Evolutionary conservation across 2,113 vertebrate species (phyloP), one percentile per base, ranked within the genome.

Genomic region (Gila orcuttii): DNA sequence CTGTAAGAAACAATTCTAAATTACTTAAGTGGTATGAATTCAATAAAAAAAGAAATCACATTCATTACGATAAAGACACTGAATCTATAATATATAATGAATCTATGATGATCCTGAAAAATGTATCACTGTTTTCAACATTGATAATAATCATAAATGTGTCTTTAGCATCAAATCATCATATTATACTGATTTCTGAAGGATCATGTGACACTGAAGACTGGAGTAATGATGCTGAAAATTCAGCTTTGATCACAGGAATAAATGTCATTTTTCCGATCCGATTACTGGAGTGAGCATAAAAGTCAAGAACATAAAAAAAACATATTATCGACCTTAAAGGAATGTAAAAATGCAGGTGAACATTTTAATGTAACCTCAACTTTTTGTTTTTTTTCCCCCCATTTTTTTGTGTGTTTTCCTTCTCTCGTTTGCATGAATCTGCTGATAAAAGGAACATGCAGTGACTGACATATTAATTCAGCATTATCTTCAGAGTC

Each of bases 391-490:
- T n/a, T 2, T 2, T 0, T 9, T n/a, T 25, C 21, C 19, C 10
- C 45, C 39, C 39, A 39, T 55, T 13, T 15, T 19, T 52, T 36
- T 23, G 15, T 71, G 36, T 33, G 17, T 19, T 25, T 47, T 74
- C 21, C 8, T 39, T 39, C 19, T 42, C 3, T 31, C 4, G n/a
- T 47, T 25, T 77, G 21, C 55, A 9, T 79, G 1, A 21, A 57
- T 52, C 31, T 71, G n/a, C 57, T 68, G 52, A 81, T 52, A n/a
- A 77, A 64, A 42, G 68, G 6, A 36, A 9, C 55, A 21, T 6
- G 36, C 3, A 15, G 55, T 42, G 77, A 79, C 55, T 79, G 77
- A 79, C 77, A 79, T 79, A 60, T 59, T 79, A 79, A 60, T 79
- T 4, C 3, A n/a, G 6, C 21, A 42, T 39, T 79, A 79, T 79